phyloP scores from a whole-genome alignment of 1,140 invertebrate species.

The Xylocopa sonorina region DNA sequence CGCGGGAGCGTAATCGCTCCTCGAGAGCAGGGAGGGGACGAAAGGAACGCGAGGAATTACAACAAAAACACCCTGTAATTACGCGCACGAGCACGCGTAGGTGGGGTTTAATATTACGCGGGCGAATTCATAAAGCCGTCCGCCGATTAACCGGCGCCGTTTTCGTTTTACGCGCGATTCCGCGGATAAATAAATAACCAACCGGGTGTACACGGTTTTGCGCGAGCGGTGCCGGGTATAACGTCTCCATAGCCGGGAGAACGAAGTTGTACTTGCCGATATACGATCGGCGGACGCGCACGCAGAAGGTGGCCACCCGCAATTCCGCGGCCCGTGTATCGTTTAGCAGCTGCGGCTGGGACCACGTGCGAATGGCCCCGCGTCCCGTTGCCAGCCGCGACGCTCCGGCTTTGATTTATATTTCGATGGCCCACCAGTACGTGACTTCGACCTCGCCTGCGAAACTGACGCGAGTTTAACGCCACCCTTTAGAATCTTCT shows the following conservation, averaged over 20 bases:
- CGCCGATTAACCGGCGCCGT: background rate
- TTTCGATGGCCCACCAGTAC: background rate
- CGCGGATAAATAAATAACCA: conserved; percentile 42
- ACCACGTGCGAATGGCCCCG: conserved; percentile 38
- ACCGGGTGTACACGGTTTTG: conserved; percentile 39
- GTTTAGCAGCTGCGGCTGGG: conserved; percentile 68
- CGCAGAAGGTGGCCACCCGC: conserved; percentile 78
- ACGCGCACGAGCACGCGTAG: background rate
- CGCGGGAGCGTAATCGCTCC: too few relatives aligned
- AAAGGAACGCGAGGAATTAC: background rate
- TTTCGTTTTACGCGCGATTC: conserved; percentile 17
- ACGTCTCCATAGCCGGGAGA: conserved; percentile 77
- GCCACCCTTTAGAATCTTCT: too few relatives aligned
- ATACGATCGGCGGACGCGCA: conserved; percentile 77
- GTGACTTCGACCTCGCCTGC: background rate
- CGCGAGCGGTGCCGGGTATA: conserved; percentile 57
- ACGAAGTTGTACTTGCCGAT: conserved; percentile 80
- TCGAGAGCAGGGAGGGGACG: background rate
- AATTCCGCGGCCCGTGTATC: conserved; percentile 69
- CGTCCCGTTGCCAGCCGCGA: conserved; percentile 21
- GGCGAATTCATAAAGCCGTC: conserved; percentile 9
- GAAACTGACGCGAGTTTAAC: background rate
- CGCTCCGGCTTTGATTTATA: conserved; percentile 26
- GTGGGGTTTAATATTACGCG: background rate
- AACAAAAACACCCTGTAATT: background rate